phyloP scores from a whole-genome alignment of 2,797 vertebrate genomes.

The Enteromius anoplus region DNA sequence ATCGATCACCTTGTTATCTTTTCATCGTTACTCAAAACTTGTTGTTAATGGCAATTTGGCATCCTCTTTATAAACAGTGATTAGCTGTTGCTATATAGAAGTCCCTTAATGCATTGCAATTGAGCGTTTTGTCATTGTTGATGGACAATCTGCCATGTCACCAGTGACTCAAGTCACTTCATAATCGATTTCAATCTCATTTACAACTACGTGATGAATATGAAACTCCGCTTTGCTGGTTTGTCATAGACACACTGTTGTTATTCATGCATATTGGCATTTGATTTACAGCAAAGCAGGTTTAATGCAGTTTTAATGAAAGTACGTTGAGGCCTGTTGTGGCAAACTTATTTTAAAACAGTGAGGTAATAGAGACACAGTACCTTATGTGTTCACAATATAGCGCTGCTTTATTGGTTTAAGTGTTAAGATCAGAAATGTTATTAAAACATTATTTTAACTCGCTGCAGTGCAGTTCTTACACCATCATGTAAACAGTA shows the following conservation, averaged over 20 bases:
- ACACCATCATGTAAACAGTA: background rate
- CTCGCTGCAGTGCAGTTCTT: background rate
- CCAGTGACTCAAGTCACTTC: conserved; percentile 5
- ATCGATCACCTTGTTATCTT: conserved; percentile 31
- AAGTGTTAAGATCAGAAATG: background rate
- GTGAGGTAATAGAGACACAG: background rate
- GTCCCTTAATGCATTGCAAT: conserved; percentile 23
- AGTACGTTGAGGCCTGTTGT: background rate
- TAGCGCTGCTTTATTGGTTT: background rate
- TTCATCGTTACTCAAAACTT: conserved; percentile 21
- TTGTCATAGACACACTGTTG: background rate
- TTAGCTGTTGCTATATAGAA: conserved; percentile 20
- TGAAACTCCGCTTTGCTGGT: conserved; percentile 1
- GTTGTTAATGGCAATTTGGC: conserved; percentile 18
- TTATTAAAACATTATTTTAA: conserved; percentile 7
- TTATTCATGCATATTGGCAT: background rate
- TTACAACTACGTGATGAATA: conserved; percentile 7
- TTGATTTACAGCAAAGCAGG: conserved; percentile 14
- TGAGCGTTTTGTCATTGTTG: conserved; percentile 25
- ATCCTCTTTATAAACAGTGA: conserved; percentile 23
- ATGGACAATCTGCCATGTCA: conserved; percentile 20
- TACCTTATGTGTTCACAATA: background rate
- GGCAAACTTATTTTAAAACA: background rate
- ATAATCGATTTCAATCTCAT: conserved; percentile 14
- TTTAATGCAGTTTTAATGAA: conserved; percentile 38